A percentile compares a stretch with the other conserved stretches of the same genome.
Evolutionary conservation across 2,888 invertebrate genomes (phyloP).

Genomic region (Enchytraeus crypticus): DNA sequence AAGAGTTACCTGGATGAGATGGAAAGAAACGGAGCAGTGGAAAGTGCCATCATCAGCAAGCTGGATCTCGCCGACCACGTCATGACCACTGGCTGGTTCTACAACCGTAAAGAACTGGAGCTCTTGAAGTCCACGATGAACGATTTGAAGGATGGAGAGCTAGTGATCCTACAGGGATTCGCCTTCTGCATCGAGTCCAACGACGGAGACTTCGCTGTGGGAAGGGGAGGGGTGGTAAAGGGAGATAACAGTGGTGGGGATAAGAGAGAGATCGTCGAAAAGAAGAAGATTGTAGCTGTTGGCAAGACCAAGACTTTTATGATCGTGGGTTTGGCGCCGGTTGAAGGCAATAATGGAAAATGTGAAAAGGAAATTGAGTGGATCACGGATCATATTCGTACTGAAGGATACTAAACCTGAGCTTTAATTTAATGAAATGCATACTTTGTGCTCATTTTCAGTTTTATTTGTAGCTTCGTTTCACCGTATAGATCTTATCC

Average conservation of each 20-base stretch:
- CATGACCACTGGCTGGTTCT: background rate
- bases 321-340: conserved; percentile 14
- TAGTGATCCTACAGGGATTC: background rate
- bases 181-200: background rate
- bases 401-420: conserved; percentile 22
- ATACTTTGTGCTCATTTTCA: too few species aligned
- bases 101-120: background rate
- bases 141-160: background rate
- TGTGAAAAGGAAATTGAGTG: conserved; percentile 17
- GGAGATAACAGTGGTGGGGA: background rate
- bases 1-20: conserved; percentile 3
- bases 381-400: conserved; percentile 19
- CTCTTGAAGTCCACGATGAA: background rate
- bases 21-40: conserved; percentile 1
- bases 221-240: background rate
- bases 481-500: too few species aligned
- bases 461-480: too few species aligned
- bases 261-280: background rate
- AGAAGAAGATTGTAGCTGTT: conserved; percentile 3
- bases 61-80: background rate
- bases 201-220: background rate
- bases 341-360: background rate
- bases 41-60: background rate
- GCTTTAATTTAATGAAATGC: too few species aligned
- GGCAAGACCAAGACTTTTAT: conserved; percentile 21